These are phyloP conservation scores for Psittacus erithacus DNA, from an alignment of 2,113 vertebrate species.

Conservation along the genomic window DNA sequence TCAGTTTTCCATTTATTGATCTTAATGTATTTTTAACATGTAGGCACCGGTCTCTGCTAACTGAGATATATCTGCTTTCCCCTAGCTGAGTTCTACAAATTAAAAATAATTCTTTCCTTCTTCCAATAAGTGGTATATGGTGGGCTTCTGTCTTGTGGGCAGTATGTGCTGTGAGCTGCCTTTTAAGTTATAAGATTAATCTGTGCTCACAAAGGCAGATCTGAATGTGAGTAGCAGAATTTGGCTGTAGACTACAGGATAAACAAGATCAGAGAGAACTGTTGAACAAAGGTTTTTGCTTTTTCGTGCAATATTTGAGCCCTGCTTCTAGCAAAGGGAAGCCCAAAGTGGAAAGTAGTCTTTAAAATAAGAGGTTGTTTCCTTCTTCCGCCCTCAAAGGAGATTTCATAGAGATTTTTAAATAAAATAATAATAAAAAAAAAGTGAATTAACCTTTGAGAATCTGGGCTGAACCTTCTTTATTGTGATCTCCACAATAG, in stretches of 20 bases:
- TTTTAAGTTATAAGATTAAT: slow-evolving; percentile 41
- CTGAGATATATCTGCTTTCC: slow-evolving; percentile 49
- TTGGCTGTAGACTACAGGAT: background rate
- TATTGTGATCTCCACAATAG: background rate
- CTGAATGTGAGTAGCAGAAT: background rate
- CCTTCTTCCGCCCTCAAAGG: background rate
- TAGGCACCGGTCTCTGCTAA: background rate
- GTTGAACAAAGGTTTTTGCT: background rate
- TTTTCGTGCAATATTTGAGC: background rate
- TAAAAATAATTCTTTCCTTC: slow-evolving; percentile 50
- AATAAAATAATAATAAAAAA: background rate
- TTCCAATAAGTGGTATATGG: background rate
- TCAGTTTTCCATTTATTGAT: slow-evolving; percentile 69
- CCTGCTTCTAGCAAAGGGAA: background rate
- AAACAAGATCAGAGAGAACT: background rate
- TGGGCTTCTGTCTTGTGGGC: background rate
- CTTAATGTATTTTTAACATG: slow-evolving; percentile 65
- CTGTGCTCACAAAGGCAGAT: background rate
- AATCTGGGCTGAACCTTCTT: background rate
- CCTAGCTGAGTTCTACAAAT: slow-evolving; percentile 11
- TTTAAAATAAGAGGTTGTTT: background rate
- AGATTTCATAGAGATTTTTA: background rate
- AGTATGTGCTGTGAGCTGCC: background rate
- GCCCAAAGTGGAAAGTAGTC: background rate
- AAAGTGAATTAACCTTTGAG: background rate